phyloP scores from a whole-genome alignment of 2,888 invertebrate species.

The Elysia crispata region DNA sequence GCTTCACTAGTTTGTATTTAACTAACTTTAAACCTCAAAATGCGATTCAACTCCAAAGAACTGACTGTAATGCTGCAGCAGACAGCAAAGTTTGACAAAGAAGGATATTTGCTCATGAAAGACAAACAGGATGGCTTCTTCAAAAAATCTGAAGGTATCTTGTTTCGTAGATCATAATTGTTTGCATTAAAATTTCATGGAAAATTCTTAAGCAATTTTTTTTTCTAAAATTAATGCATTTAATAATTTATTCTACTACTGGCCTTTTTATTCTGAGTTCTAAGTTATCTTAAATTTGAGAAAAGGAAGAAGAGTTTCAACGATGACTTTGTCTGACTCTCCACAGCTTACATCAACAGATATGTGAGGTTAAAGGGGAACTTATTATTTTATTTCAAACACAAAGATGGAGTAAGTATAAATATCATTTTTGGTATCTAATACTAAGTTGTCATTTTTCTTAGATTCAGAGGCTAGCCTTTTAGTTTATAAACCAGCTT shows the following conservation, averaged over 20 bases:
- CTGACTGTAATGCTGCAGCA: conserved; percentile 90
- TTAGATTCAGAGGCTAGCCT: no score
- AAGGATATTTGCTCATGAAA: conserved; percentile 90
- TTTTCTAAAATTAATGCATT: no score
- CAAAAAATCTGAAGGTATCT: conserved; percentile 90
- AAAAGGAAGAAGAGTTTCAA: no score
- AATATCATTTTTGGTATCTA: not conserved
- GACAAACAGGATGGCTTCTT: conserved; percentile 95
- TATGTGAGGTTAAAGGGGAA: conserved; percentile 96
- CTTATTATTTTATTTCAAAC: conserved; percentile 94
- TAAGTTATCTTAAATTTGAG: no score
- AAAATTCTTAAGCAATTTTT: conserved; percentile 16
- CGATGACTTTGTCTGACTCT: conserved; percentile 39
- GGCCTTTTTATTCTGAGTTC: no score
- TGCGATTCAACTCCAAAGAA: conserved; percentile 95
- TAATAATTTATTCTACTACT: no score
- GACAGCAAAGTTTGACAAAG: conserved; percentile 92
- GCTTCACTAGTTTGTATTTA: no score
- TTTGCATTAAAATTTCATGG: no score
- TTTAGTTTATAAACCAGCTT: no score
- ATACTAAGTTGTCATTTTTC: not conserved
- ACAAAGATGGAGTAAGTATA: conserved; percentile 84
- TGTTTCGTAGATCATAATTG: not conserved
- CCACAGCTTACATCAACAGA: conserved; percentile 86
- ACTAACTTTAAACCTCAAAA: conserved; percentile 72